These are phyloP conservation scores for Protophormia terraenovae DNA, from an alignment of 2,888 invertebrate species.

Conservation along the genomic window DNA sequence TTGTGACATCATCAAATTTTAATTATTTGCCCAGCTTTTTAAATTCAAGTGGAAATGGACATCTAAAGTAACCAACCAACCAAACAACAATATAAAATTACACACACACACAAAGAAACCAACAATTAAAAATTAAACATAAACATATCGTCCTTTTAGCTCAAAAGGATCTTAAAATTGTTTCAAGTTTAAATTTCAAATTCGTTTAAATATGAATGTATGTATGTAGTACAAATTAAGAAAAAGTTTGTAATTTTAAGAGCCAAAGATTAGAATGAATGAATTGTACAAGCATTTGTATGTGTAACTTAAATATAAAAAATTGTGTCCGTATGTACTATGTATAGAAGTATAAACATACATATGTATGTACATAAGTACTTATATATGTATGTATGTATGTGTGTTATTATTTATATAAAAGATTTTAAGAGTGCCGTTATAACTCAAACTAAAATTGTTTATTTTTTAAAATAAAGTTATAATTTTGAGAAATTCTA, in stretches of 20 bases:
- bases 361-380: background rate
- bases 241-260: background rate
- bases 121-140: background rate
- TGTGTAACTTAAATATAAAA: too few species aligned
- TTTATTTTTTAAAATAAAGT: too few species aligned
- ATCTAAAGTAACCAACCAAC: too few species aligned
- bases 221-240: slow-evolving; percentile 7
- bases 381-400: background rate
- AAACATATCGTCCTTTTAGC: background rate
- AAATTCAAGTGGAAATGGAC: background rate
- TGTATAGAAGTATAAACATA: background rate
- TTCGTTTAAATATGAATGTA: too few species aligned
- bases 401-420: background rate
- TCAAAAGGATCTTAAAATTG: background rate
- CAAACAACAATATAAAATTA: background rate
- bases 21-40: background rate
- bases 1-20: background rate
- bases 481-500: too few species aligned
- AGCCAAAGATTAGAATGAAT: background rate
- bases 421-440: too few species aligned
- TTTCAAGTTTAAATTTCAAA: background rate
- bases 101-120: background rate
- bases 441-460: too few species aligned
- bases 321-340: too few species aligned
- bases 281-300: background rate